Evolutionary conservation across 2,113 vertebrate genomes (phyloP).

Genomic region (Sebastes schlegelii): DNA sequence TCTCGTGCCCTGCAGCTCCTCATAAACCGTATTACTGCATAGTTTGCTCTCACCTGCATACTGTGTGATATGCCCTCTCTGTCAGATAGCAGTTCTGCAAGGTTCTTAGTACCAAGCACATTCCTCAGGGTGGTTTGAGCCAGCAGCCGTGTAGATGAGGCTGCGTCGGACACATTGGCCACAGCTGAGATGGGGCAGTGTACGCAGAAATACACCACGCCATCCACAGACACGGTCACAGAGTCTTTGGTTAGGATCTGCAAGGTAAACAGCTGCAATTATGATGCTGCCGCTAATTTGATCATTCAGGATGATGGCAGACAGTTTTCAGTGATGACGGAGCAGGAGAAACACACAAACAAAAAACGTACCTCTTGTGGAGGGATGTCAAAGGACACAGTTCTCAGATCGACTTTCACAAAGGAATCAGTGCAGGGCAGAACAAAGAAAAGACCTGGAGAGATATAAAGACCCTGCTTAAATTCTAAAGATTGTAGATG

Average conservation of each 20-base stretch:
- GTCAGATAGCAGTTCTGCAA: slow-evolving; percentile 88
- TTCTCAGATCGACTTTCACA: slow-evolving; percentile 95
- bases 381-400: slow-evolving; percentile 94
- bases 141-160: slow-evolving; percentile 86
- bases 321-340: background rate
- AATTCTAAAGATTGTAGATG: background rate
- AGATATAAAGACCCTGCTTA: background rate
- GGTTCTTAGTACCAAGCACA: slow-evolving; percentile 88
- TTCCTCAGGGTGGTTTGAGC: slow-evolving; percentile 91
- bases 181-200: slow-evolving; percentile 87
- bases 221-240: slow-evolving; percentile 89
- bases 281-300: background rate
- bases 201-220: slow-evolving; percentile 89
- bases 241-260: slow-evolving; percentile 91
- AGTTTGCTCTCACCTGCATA: slow-evolving; percentile 82
- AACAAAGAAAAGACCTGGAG: slow-evolving; percentile 92
- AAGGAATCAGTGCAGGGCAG: slow-evolving; percentile 94
- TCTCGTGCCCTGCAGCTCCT: background rate
- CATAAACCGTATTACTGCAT: background rate
- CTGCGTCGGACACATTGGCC: slow-evolving; percentile 85
- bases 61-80: slow-evolving; percentile 87
- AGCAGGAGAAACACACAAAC: background rate
- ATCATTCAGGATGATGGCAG: background rate
- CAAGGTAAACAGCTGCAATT: background rate
- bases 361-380: slow-evolving; percentile 89